Evolutionary conservation across 2,113 vertebrate genomes (phyloP), one percentile per base, ranked within the genome.

Genomic region (Sorex fumeus): DNA sequence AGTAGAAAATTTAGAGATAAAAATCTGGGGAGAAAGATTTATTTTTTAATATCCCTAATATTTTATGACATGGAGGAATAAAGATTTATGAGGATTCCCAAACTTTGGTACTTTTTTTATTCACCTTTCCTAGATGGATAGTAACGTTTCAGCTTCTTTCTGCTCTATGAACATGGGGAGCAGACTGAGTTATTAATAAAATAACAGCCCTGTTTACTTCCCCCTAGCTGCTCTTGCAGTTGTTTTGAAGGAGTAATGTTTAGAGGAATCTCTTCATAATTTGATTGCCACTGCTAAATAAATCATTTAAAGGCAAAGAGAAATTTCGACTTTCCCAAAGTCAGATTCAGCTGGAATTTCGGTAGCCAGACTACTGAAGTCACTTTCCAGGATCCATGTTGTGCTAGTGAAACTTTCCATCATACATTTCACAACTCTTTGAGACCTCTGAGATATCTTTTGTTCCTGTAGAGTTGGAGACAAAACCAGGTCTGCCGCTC

Each of bases 221-320:
- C 57, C 57, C 47, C 77, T 8, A 47, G 36, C n/a, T 53, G 90
- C 36, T 23, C 30, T 91, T 80, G 43, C 50, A 71, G 28, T 18
- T 67, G 19, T 12, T 72, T 0, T 8, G n/a, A 74, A 27, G 57
- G 30, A 27, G 91, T 86, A 50, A 25, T 66, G 8, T 89, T 80
- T 57, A 53, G 30, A 87, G 67, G 32, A 84, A 77, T 84, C 28
- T 88, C n/a, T 74, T 90, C 71, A 79, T 75, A 85, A 74, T 43
- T 15, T 53, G 57, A 70, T 1, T 70, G 64, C 30, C 34, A 91
- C 50, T 70, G 45, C 43, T 45, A 43, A 32, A 40, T 62, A 78
- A 91, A 36, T 78, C 19, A 91, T 85, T 36, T 21, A 60, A 74
- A 84, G 53, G 50, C n/a, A 53, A 8, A 66, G 34, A 70, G 30